phyloP scores from a whole-genome alignment of 2,113 vertebrate genomes.

The Archilochus colubris region DNA sequence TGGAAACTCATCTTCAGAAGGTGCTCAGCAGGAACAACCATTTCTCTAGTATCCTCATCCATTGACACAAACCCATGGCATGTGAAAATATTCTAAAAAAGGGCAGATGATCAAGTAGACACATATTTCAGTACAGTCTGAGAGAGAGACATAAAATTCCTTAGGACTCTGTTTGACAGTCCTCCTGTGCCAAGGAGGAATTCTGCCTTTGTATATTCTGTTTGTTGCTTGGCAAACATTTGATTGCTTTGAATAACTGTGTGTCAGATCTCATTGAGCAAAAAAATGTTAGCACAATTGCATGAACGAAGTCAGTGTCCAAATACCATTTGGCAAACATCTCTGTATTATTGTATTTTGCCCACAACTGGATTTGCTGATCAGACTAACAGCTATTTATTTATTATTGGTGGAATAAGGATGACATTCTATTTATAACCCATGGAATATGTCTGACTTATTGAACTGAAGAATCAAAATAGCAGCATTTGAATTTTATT shows the following conservation, averaged over 20 bases:
- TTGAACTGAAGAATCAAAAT: background rate
- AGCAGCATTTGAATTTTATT: background rate
- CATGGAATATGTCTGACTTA: background rate
- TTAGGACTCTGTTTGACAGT: background rate
- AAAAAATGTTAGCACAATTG: slow-evolving; percentile 27
- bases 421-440: slow-evolving; percentile 17
- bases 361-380: slow-evolving; percentile 3
- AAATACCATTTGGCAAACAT: slow-evolving; percentile 1
- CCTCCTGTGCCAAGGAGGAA: background rate
- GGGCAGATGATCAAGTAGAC: background rate
- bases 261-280: slow-evolving; percentile 37
- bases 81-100: background rate
- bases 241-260: slow-evolving; percentile 28
- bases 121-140: background rate
- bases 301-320: background rate
- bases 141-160: background rate
- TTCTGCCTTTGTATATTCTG: background rate
- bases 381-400: background rate
- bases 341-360: slow-evolving; percentile 9
- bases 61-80: background rate
- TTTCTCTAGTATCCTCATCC: background rate
- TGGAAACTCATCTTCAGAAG: background rate
- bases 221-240: background rate
- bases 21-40: background rate
- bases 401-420: slow-evolving; percentile 37